phyloP scores from a whole-genome alignment of 2,888 invertebrate genomes.

The Athripsodes cinereus region DNA sequence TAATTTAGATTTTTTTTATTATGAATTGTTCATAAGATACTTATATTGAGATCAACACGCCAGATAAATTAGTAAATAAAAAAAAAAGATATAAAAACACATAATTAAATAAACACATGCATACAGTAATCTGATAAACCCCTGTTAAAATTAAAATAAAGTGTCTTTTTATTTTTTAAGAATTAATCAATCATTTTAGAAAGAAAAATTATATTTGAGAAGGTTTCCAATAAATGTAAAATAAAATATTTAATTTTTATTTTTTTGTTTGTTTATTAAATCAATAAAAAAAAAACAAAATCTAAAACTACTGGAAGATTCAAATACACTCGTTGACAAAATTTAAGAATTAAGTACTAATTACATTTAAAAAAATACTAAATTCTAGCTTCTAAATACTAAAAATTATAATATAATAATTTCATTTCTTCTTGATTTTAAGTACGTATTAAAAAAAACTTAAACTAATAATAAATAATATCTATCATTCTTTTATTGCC shows the following conservation, averaged over 20 bases:
- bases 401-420: conserved; percentile 22
- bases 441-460: conserved; percentile 21
- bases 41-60: conserved; percentile 27
- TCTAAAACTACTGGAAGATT: conserved; percentile 16
- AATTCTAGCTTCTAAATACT: conserved; percentile 22
- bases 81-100: background rate
- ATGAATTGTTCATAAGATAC: conserved; percentile 25
- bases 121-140: background rate
- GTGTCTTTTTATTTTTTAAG: background rate
- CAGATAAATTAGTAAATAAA: conserved; percentile 7
- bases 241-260: background rate
- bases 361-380: conserved; percentile 15
- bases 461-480: conserved; percentile 27
- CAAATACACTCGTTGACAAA: conserved; percentile 15
- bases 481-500: conserved; percentile 27
- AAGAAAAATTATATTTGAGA: background rate
- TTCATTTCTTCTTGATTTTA: conserved; percentile 15
- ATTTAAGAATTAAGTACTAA: background rate
- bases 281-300: conserved; percentile 9
- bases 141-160: background rate
- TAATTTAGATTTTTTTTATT: conserved; percentile 23
- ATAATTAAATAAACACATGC: background rate
- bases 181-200: background rate
- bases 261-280: background rate
- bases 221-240: background rate